Percentiles rank a stretch among this genome's conserved stretches.
Conservation (phyloP, 2,888 invertebrate genomes). For the Drosophila koepferae region DNA sequence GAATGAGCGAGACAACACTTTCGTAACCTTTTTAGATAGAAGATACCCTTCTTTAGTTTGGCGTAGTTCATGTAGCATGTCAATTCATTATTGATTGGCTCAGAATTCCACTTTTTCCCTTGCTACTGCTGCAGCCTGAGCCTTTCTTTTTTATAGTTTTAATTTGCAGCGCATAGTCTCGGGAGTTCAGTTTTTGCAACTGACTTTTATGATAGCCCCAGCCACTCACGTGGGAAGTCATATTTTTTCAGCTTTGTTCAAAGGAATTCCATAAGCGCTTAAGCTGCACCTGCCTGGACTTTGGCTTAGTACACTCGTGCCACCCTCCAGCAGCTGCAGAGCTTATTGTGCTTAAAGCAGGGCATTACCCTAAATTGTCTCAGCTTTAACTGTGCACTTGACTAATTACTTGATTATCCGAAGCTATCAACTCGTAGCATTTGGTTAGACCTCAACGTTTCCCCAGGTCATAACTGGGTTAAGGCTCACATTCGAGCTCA, state of each 20-base stretch:
- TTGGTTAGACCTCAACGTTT: neutral
- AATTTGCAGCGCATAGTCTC: neutral
- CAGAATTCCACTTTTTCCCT: no score
- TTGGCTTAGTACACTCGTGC: neutral
- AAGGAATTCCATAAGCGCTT: constrained; percentile 3
- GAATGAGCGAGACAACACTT: neutral
- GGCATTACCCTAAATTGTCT: neutral
- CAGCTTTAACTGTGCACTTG: neutral
- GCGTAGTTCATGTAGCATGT: no score
- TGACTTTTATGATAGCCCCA: constrained; percentile 11
- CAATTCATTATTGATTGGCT: neutral
- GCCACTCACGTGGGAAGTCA: neutral
- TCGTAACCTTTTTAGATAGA: neutral
- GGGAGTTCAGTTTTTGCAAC: neutral
- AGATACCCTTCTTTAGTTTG: neutral
- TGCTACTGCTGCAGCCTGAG: no score
- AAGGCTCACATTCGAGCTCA: neutral
- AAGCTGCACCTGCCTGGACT: neutral
- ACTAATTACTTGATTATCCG: constrained; percentile 27
- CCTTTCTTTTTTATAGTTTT: constrained; percentile 1
- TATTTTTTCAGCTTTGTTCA: neutral
- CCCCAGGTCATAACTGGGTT: neutral
- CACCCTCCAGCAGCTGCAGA: neutral
- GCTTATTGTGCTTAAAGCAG: neutral
- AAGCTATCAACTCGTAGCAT: constrained; percentile 1